Evolutionary conservation across 1,140 invertebrate species (phyloP).

Genomic region (Drosophila kohkoa): DNA sequence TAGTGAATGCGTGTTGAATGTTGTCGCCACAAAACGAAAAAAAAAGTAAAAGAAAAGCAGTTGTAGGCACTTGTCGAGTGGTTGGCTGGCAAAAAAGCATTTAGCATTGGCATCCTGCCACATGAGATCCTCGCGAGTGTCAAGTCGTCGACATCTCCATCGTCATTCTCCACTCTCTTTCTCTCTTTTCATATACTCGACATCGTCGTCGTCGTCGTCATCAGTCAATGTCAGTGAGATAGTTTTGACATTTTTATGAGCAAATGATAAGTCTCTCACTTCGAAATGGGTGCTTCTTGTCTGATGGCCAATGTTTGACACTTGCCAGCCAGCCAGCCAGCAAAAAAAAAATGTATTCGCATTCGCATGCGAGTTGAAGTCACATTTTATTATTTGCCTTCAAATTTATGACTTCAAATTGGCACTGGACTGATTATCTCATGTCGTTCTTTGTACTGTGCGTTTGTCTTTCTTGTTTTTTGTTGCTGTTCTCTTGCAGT

Average conservation of each 20-base stretch:
- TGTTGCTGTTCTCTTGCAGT: not conserved
- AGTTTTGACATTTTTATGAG: conserved; percentile 84
- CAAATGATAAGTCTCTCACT: conserved; percentile 75
- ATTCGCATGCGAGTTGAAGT: conserved; percentile 16
- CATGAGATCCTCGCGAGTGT: conserved; percentile 52
- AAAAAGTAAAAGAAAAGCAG: not conserved
- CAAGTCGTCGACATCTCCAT: conserved; percentile 30
- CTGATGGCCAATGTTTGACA: conserved; percentile 80
- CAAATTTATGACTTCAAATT: conserved; percentile 61
- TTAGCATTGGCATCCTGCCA: conserved; percentile 72
- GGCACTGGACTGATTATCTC: conserved; percentile 41
- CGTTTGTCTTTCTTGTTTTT: conserved; percentile 16
- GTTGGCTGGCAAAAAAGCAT: conserved; percentile 52
- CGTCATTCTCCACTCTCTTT: conserved; percentile 5
- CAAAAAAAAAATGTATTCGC: conserved; percentile 6
- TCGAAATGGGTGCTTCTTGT: conserved; percentile 58
- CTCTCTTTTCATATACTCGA: not conserved
- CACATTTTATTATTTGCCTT: conserved; percentile 25
- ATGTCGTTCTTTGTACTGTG: conserved; percentile 37
- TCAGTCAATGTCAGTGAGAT: conserved; percentile 80
- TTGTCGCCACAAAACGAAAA: not conserved
- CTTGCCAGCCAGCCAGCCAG: conserved; percentile 61
- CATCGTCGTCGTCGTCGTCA: conserved; percentile 45
- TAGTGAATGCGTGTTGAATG: conserved; percentile 67
- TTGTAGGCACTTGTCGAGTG: conserved; percentile 52